These are phyloP conservation scores for Drosophila quasianomalipes DNA, from an alignment of 2,888 invertebrate genomes.

Conservation along the genomic window DNA sequence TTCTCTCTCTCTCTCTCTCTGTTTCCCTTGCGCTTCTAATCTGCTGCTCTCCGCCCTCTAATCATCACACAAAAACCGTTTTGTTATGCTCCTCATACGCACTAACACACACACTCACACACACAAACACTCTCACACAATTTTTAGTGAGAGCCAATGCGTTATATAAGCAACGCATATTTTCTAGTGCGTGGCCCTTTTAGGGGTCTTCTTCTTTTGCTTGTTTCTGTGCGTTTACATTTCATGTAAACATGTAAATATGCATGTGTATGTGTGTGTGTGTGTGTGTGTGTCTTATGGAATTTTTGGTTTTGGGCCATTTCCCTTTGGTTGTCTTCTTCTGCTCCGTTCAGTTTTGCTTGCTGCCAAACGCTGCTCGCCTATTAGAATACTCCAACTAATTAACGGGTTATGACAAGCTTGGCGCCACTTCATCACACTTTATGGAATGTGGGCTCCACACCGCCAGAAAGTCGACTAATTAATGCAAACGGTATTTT, in stretches of 20 bases:
- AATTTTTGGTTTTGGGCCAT: slow-evolving; percentile 47
- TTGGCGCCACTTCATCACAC: slow-evolving; percentile 73
- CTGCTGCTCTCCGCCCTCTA: slow-evolving; percentile 13
- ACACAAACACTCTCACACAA: slow-evolving; percentile 23
- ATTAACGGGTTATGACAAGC: slow-evolving; percentile 83
- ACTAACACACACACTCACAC: slow-evolving; percentile 10
- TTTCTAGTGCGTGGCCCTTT: slow-evolving; percentile 61
- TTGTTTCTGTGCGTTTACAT: slow-evolving; percentile 22
- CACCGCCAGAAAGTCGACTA: slow-evolving; percentile 20
- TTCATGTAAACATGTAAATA: slow-evolving; percentile 31
- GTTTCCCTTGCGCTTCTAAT: slow-evolving; percentile 22
- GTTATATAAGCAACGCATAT: slow-evolving; percentile 45
- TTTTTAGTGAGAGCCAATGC: slow-evolving; percentile 53
- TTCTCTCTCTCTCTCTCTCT: slow-evolving; percentile 9
- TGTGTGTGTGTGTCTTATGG: slow-evolving; percentile 19
- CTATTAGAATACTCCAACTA: slow-evolving; percentile 84
- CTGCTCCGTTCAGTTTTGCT: slow-evolving; percentile 13
- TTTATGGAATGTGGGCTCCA: slow-evolving; percentile 11
- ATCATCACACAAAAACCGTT: slow-evolving; percentile 32
- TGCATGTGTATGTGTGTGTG: not conserved
- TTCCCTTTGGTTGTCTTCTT: slow-evolving; percentile 14
- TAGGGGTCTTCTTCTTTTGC: slow-evolving; percentile 35
- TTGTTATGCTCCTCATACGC: slow-evolving; percentile 26
- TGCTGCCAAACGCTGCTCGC: slow-evolving; percentile 69
- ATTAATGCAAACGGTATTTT: slow-evolving; percentile 44